Conservation (phyloP, 2,797 vertebrate species). For the Pseudochaenichthys georgianus region DNA sequence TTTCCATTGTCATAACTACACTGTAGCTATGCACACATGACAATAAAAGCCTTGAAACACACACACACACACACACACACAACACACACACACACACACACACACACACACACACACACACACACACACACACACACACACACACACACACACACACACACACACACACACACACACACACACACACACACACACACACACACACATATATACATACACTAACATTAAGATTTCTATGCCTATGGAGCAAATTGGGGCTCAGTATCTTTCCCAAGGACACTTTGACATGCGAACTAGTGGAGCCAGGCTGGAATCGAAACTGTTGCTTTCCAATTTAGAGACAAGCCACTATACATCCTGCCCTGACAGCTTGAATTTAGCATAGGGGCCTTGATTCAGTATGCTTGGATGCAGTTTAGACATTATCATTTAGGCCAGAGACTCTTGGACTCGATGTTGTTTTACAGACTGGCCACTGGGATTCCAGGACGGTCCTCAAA, state of each 20-base stretch:
- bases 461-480: not conserved
- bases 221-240: not conserved
- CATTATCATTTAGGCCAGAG: conserved; percentile 3
- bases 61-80: too few species aligned
- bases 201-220: too few species aligned
- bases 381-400: conserved; percentile 2
- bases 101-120: too few species aligned
- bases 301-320: not conserved
- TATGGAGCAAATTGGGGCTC: not conserved
- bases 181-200: too few species aligned
- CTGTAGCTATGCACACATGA: too few species aligned
- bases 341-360: not conserved
- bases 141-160: too few species aligned
- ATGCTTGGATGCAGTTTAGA: conserved; percentile 18
- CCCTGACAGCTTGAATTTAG: conserved; percentile 10
- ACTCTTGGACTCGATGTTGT: not conserved
- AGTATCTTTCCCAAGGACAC: not conserved
- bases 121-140: too few species aligned
- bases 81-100: too few species aligned
- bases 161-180: too few species aligned
- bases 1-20: too few species aligned
- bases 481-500: conserved; percentile 4
- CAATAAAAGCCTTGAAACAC: too few species aligned
- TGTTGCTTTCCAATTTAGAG: not conserved
- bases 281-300: not conserved